Base-by-base conservation (phyloP, 2,113 vertebrate genomes). In the Rattus norvegicus region DNA sequence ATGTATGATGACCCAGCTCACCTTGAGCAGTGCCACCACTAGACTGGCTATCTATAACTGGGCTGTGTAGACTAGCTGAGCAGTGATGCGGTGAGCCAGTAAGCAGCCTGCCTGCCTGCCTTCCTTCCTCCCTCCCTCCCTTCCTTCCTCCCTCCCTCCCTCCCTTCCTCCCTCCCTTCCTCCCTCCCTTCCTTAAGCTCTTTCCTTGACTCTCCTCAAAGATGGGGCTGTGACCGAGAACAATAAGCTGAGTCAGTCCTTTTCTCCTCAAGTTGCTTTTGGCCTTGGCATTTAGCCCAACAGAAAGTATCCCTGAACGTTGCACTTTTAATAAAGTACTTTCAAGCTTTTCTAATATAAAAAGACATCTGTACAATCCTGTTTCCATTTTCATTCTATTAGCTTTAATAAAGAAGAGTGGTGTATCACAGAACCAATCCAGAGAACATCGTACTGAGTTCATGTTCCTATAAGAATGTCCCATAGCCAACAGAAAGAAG, bases 361-460 rank as follows among this genome's bases (percentile, higher is more conserved):
- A n/a, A 49, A 83, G 52, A 77, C 0, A 5, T 4, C 3, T 22
- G 16, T 65, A 22, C 2, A 1, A 24, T 24, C 36, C 12, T 36
- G 10, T 49, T 54, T 49, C 6, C 17, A n/a, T 39, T 73, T 70
- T 65, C 26, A 47, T 24, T 7, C 36, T 39, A 39, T 83, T 24
- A 28, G 47, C 22, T 49, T 52, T 43, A 77, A 67, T 49, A 47
- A 36, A 67, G 20, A 52, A 43, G 5, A 24, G 2, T 24, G 8
- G 1, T 2, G 1, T 14, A 5, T 24, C 9, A 75, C 4, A 8
- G 8, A 20, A 1, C 63, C 33, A 26, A 7, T 72, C 19, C 12
- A 8, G 39, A 52, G 9, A 14, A 11, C 22, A 61, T 20, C 28
- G 5, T 47, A 76, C 30, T 90, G 19, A 75, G 22, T 22, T 26